phyloP scores from a whole-genome alignment of 1,140 invertebrate species.

The Drosophila eugracilis region DNA sequence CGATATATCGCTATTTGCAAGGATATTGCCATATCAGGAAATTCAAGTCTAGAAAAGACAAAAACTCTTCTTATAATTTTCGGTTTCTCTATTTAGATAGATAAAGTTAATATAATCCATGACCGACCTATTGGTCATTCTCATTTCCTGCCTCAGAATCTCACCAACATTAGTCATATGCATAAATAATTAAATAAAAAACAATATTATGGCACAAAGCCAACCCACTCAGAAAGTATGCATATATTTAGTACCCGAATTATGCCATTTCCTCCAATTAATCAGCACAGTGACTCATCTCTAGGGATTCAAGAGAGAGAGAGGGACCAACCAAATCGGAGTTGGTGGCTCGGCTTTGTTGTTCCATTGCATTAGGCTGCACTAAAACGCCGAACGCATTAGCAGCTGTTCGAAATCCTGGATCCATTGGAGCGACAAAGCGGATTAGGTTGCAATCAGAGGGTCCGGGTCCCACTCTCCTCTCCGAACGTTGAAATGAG shows the following conservation, averaged over 20 bases:
- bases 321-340: not conserved
- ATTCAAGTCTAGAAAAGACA: too few species aligned
- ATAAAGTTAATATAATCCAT: not conserved
- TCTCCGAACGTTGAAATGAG: constrained; percentile 27
- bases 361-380: constrained; percentile 74
- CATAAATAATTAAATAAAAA: not conserved
- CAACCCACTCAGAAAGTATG: constrained; percentile 7
- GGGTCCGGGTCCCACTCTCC: too few species aligned
- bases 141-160: constrained; percentile 2
- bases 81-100: too few species aligned
- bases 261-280: constrained; percentile 17
- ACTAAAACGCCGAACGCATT: constrained; percentile 68
- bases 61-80: too few species aligned
- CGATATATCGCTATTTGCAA: constrained; percentile 32
- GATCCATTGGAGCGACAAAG: constrained; percentile 71
- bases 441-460: constrained; percentile 79
- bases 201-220: not conserved
- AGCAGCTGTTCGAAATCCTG: constrained; percentile 68
- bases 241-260: constrained; percentile 15
- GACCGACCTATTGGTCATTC: not conserved
- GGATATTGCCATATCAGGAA: not conserved
- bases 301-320: constrained; percentile 26
- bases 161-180: not conserved
- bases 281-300: constrained; percentile 47
- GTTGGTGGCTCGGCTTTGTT: constrained; percentile 58